Evolutionary conservation across 2,113 vertebrate genomes (phyloP).

Genomic region (Acinonyx jubatus): DNA sequence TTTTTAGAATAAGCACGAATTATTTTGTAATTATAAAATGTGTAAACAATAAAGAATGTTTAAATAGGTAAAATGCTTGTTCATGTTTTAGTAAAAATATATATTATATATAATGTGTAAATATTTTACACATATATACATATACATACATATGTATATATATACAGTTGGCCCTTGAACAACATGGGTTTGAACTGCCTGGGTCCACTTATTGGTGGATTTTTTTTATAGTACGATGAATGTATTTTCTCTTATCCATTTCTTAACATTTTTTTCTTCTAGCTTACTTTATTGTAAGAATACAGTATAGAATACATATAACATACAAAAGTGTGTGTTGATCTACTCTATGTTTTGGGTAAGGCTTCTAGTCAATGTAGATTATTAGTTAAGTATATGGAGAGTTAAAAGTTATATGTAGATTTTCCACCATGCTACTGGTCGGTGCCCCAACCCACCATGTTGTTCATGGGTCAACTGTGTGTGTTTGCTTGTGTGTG

Average conservation of each 20-base stretch:
- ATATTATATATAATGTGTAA: not conserved
- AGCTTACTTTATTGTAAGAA: not conserved
- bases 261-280: not conserved
- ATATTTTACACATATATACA: not conserved
- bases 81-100: not conserved
- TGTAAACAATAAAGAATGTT: slow-evolving; percentile 27
- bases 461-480: not conserved
- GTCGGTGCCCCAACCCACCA: not conserved
- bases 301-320: not conserved
- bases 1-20: not conserved
- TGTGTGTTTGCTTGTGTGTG: not conserved
- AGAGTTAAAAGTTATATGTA: not conserved
- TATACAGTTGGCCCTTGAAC: not conserved
- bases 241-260: not conserved
- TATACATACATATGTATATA: not conserved
- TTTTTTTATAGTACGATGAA: not conserved
- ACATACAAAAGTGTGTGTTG: not conserved
- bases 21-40: slow-evolving; percentile 17
- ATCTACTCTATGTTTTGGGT: not conserved
- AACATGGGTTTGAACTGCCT: not conserved
- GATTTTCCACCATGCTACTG: not conserved
- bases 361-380: not conserved
- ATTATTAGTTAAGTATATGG: not conserved
- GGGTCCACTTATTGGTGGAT: not conserved
- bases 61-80: not conserved